Evolutionary conservation across 2,888 invertebrate genomes (phyloP), one percentile per base, ranked within the genome.

Genomic region (Hoplodrina blanda): DNA sequence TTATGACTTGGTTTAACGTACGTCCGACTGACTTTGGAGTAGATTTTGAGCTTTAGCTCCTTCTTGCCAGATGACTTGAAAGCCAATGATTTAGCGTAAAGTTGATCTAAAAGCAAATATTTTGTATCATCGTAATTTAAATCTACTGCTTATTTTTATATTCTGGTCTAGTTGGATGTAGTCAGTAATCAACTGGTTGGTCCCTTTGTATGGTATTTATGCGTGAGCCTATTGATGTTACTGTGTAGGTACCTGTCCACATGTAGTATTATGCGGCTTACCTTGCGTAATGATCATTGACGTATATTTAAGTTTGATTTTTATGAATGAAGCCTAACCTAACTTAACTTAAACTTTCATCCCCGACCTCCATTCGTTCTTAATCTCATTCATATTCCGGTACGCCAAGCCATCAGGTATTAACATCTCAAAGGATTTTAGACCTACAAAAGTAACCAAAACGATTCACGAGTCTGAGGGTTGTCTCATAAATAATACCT

Each of bases 401-500:
- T 59, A 37, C 37, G 62, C 20, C 46, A 59, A 69, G 19, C 59
- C 65, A 15, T 25, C 69, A 54, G 33, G 53, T 46, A 68, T 66
- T 70, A 73, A 61, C 44, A 69, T 65, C 66, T 57, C 65, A 62
- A 69, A 72, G 61, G 66, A 69, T 74, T 75, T 65, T 37, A 57
- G 62, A 53, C 25, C 56, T 62, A 70, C 82, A 73, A 73, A 83
- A 67, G 76, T 77, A 74, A 74, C 73, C 65, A 53, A 69, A 76
- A 75, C 63, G 79, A 78, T 81, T 80, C 66, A 63, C 73, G 49
- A 69, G 76, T 67, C 59, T 71, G 70, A 76, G 78, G 74, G 76
- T 60, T 73, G 67, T 79, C 85, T 79, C 84, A 87, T 88, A 88
- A 88, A 89, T 88, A 87, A 86, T 87, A 84, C 74, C 75, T 68